phyloP scores from a whole-genome alignment of 1,140 invertebrate species.

The Potamilus streckersoni region DNA sequence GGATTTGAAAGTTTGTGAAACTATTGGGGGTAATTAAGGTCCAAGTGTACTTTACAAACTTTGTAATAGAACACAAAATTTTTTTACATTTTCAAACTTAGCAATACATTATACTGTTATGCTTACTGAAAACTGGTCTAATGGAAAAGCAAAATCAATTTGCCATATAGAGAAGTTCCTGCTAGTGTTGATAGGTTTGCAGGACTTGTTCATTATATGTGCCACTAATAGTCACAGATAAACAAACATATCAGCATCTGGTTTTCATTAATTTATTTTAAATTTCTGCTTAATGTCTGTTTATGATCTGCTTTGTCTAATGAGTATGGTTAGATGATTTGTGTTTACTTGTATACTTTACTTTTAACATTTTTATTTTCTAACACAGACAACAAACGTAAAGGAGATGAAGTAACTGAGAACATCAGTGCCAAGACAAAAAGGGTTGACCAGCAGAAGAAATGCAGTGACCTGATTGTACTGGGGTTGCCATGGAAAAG shows the following conservation, averaged over 20 bases:
- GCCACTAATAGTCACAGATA: no score
- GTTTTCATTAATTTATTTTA: constrained; percentile 1
- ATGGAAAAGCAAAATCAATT: no score
- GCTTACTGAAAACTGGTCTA: no score
- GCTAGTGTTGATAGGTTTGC: no score
- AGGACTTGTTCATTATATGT: no score
- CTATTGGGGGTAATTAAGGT: no score
- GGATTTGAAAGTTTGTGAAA: no score
- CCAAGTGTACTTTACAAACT: no score
- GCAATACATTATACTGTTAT: no score
- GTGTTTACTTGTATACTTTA: neutral
- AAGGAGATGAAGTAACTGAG: constrained; percentile 83
- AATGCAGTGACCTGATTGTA: constrained; percentile 95
- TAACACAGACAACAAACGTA: constrained; percentile 89
- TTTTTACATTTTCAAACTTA: no score
- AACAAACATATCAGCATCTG: neutral
- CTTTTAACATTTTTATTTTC: neutral
- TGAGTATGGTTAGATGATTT: neutral
- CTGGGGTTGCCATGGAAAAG: constrained; percentile 73
- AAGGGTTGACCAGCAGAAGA: constrained; percentile 81
- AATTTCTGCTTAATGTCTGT: neutral
- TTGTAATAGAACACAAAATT: no score
- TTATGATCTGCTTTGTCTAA: neutral
- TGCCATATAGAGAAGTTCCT: no score
- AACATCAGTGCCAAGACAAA: constrained; percentile 80